Percentiles rank a stretch among this genome's conserved stretches.
These are phyloP conservation scores for Leucophenga maculata DNA, from an alignment of 2,888 invertebrate genomes.

Conservation along the genomic window DNA sequence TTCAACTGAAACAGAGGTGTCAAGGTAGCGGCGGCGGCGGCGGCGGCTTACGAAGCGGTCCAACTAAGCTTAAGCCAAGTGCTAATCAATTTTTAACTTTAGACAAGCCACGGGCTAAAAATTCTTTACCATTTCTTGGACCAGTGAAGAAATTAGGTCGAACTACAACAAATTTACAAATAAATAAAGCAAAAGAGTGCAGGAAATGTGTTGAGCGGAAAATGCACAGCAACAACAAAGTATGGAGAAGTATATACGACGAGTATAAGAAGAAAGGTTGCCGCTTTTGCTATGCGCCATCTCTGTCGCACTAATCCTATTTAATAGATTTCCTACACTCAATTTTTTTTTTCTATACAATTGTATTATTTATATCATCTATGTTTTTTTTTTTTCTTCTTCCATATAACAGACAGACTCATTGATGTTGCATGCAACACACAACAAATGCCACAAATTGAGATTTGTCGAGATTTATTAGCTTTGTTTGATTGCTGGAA, in stretches of 20 bases:
- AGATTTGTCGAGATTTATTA: constrained; percentile 9
- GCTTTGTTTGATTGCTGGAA: constrained; percentile 16
- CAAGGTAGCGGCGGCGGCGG: too few species aligned
- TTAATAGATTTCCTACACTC: background rate
- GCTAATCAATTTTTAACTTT: constrained; percentile 18
- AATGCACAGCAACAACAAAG: too few species aligned
- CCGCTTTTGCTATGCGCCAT: too few species aligned
- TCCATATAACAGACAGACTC: too few species aligned
- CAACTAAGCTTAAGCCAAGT: background rate
- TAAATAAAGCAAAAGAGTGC: too few species aligned
- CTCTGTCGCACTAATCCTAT: constrained; percentile 1
- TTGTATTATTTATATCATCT: background rate
- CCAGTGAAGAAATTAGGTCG: background rate
- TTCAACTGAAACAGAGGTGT: too few species aligned
- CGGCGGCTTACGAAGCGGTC: background rate
- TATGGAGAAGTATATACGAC: too few species aligned
- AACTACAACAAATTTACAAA: background rate
- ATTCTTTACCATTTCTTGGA: too few species aligned
- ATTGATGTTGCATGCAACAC: background rate
- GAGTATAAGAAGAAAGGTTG: too few species aligned
- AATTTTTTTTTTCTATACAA: background rate
- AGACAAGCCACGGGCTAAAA: background rate
- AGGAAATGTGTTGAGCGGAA: too few species aligned
- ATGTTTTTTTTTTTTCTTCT: background rate
- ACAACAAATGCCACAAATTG: too few species aligned